Percentiles rank a stretch among this genome's conserved stretches.
These are phyloP conservation scores for Lamprologus ornatipinnis DNA, from an alignment of 2,113 vertebrate species.

Conservation along the genomic window DNA sequence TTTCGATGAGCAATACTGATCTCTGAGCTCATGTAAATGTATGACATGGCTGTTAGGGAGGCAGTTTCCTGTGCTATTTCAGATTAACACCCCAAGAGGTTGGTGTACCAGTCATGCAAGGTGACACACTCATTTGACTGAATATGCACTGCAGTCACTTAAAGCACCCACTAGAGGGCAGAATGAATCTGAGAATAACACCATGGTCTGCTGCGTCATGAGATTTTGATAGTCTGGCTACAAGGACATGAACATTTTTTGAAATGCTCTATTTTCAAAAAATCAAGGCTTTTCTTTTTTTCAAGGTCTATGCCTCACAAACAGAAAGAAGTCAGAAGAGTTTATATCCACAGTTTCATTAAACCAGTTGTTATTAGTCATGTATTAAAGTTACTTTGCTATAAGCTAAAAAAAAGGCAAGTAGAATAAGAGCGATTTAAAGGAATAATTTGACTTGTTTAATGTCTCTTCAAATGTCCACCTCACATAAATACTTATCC, in stretches of 20 bases:
- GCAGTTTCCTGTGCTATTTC: constrained; percentile 6
- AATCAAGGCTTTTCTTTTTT: background rate
- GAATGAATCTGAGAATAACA: background rate
- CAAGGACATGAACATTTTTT: background rate
- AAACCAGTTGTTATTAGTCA: background rate
- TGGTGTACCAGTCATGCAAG: background rate
- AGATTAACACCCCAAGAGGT: background rate
- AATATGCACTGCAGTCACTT: background rate
- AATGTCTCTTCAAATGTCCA: background rate
- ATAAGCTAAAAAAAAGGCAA: background rate
- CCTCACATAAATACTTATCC: background rate
- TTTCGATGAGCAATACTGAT: background rate
- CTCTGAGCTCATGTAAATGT: background rate
- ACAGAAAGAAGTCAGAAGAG: background rate
- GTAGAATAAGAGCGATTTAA: background rate
- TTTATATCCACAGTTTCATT: background rate
- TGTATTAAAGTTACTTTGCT: background rate
- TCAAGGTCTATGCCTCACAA: background rate
- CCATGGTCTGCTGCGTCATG: background rate
- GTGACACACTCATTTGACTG: background rate
- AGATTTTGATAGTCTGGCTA: background rate
- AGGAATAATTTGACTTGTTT: background rate
- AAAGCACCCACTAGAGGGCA: constrained; percentile 38
- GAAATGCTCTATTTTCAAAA: background rate
- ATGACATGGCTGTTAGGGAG: background rate